phyloP scores from a whole-genome alignment of 2,113 vertebrate genomes.

The Colaptes auratus region DNA sequence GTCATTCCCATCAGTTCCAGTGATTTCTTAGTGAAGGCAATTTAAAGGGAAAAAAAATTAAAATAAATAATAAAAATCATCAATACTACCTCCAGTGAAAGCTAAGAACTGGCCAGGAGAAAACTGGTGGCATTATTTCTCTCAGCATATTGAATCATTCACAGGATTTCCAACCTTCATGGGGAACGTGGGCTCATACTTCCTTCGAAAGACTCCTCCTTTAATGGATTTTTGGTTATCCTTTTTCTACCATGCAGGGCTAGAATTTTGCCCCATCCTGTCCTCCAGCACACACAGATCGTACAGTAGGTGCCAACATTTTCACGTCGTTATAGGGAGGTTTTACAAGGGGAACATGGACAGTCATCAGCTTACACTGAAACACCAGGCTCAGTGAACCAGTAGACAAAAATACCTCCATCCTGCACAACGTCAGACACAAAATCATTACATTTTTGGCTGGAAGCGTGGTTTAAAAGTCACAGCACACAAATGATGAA shows the following conservation, averaged over 20 bases:
- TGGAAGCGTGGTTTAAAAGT: neutral
- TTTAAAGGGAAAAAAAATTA: neutral
- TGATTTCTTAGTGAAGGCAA: neutral
- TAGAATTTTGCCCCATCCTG: neutral
- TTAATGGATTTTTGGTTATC: neutral
- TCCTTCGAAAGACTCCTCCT: neutral
- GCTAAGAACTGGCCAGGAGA: neutral
- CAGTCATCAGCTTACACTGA: neutral
- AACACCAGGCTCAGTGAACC: neutral
- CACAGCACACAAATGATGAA: fast-evolving
- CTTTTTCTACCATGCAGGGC: neutral
- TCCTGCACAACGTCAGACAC: neutral
- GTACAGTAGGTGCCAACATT: neutral
- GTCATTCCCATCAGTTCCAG: neutral
- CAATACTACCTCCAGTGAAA: neutral
- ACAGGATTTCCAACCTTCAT: neutral
- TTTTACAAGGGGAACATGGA: neutral
- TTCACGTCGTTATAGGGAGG: neutral
- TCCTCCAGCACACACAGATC: neutral
- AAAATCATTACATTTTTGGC: neutral
- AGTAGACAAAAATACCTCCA: neutral
- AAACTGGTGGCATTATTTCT: neutral
- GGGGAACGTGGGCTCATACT: neutral
- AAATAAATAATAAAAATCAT: neutral
- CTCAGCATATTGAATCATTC: neutral